A percentile compares a stretch with the other conserved stretches of the same genome.
phyloP scores from a whole-genome alignment of 1,140 invertebrate genomes.

The Zophobas atratus region DNA sequence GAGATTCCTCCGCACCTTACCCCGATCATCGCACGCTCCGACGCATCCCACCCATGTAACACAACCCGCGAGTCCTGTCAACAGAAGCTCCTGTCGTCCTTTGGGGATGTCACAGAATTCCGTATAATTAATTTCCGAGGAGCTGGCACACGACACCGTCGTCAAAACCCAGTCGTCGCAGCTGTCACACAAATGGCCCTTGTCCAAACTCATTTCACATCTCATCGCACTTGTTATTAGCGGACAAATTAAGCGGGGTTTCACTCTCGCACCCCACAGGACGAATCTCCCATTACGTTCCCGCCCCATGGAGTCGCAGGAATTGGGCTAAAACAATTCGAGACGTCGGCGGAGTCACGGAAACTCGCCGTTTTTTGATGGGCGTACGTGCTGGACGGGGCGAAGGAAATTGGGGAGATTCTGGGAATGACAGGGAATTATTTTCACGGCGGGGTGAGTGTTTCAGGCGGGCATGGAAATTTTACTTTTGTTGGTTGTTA shows the following conservation, averaged over 20 bases:
- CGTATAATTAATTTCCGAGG: slow-evolving; percentile 33
- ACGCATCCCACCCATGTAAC: slow-evolving; percentile 22
- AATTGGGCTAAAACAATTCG: slow-evolving; percentile 19
- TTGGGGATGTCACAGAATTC: slow-evolving; percentile 16
- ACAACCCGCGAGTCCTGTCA: slow-evolving; percentile 24
- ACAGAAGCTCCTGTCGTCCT: slow-evolving; percentile 8
- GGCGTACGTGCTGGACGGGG: too few species aligned
- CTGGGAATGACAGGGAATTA: slow-evolving; percentile 1
- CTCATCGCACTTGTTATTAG: slow-evolving; percentile 54
- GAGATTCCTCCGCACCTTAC: neutral
- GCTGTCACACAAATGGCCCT: slow-evolving; percentile 53
- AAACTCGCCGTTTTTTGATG: neutral
- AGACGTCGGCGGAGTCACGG: neutral
- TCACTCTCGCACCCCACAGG: slow-evolving; percentile 18
- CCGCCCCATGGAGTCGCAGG: slow-evolving; percentile 8
- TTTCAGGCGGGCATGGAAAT: too few species aligned
- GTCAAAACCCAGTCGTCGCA: slow-evolving; percentile 32
- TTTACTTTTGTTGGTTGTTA: too few species aligned
- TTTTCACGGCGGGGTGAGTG: too few species aligned
- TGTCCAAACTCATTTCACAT: slow-evolving; percentile 58
- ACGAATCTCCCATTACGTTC: slow-evolving; percentile 19
- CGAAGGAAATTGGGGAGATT: neutral
- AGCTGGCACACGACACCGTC: slow-evolving; percentile 34
- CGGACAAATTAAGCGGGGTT: slow-evolving; percentile 23
- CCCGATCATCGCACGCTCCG: slow-evolving; percentile 17